Conservation (phyloP, 2,888 invertebrate genomes). For the Meteorus cinctellus region DNA sequence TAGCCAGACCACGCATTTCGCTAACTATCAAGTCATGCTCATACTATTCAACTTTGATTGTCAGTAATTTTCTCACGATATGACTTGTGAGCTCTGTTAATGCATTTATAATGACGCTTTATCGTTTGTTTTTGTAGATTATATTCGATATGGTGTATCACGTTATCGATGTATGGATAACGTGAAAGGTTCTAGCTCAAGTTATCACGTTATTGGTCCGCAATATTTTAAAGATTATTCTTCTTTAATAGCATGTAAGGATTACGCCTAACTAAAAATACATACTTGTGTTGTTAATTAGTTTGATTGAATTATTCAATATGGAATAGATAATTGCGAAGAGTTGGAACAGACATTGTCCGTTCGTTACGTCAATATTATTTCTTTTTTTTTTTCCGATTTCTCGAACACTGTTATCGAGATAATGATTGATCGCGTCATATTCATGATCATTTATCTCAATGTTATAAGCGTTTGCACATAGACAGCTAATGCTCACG, state of each 20-base stretch:
- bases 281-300: neutral
- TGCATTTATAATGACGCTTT: conserved; percentile 33
- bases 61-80: conserved; percentile 14
- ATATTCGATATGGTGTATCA: neutral
- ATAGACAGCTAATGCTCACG: neutral
- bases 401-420: neutral
- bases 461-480: neutral
- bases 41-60: conserved; percentile 32
- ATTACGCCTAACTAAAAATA: neutral
- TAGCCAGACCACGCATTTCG: neutral
- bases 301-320: neutral
- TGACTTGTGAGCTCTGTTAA: conserved; percentile 22
- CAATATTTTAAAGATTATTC: neutral
- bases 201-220: neutral
- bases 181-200: neutral
- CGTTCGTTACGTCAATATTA: neutral
- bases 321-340: neutral
- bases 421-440: conserved; percentile 17
- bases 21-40: conserved; percentile 4
- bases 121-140: neutral
- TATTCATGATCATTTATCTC: neutral
- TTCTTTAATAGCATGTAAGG: neutral
- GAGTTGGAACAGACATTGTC: neutral
- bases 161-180: neutral
- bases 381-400: neutral